phyloP scores from a whole-genome alignment of 2,113 vertebrate genomes.

The Limnothrissa miodon region DNA sequence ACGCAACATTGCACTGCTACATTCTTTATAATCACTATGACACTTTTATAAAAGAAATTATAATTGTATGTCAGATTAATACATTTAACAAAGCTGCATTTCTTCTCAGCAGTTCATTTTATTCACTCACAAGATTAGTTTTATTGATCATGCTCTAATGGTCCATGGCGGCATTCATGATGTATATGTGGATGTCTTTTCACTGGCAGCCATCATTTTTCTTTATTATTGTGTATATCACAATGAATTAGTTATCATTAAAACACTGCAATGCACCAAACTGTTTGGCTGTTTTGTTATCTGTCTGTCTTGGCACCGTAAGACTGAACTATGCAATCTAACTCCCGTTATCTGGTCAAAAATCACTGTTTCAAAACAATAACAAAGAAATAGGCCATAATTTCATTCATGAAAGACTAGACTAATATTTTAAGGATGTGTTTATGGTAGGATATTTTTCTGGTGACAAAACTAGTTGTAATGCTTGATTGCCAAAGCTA shows the following conservation, averaged over 20 bases:
- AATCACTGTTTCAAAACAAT: neutral
- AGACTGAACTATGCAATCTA: neutral
- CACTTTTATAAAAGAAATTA: neutral
- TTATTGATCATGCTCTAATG: constrained; percentile 1
- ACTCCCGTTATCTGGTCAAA: neutral
- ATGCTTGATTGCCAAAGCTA: neutral
- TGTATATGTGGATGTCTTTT: neutral
- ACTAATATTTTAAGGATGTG: neutral
- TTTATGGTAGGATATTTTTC: neutral
- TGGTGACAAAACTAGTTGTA: neutral
- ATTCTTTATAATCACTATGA: neutral
- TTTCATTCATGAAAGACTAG: neutral
- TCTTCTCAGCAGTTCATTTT: neutral
- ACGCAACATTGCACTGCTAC: neutral
- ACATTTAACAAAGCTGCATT: neutral
- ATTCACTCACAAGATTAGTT: constrained; percentile 4
- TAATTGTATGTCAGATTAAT: neutral
- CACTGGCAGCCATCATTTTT: neutral
- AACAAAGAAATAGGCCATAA: neutral
- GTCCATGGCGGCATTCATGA: neutral
- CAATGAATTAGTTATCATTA: neutral
- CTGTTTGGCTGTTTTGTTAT: neutral
- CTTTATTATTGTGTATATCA: neutral
- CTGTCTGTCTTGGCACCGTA: neutral
- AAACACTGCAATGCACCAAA: constrained; percentile 5